These are phyloP conservation scores for Ochlodes sylvanus DNA, from an alignment of 2,888 invertebrate species.

Conservation along the genomic window DNA sequence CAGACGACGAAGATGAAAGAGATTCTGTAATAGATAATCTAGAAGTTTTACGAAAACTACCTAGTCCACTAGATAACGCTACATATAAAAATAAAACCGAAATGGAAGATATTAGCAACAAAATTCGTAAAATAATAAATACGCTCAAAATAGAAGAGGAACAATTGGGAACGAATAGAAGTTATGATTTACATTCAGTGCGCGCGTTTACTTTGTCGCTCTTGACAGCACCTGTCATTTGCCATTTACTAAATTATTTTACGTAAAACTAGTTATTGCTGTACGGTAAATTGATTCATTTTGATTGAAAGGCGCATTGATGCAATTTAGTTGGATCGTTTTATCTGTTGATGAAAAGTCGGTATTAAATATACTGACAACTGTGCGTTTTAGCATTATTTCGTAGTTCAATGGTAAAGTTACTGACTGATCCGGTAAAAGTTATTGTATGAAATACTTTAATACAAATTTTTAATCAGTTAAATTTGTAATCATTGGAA, in stretches of 20 bases:
- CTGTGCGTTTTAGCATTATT: not conserved
- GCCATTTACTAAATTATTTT: constrained; percentile 21
- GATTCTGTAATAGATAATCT: constrained; percentile 55
- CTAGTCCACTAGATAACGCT: constrained; percentile 46
- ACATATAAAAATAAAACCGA: constrained; percentile 62
- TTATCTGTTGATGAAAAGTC: not conserved
- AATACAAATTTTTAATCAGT: no score
- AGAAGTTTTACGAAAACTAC: constrained; percentile 45
- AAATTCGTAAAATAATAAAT: constrained; percentile 72
- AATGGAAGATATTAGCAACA: constrained; percentile 62
- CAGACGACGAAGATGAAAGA: constrained; percentile 86
- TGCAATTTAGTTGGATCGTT: constrained; percentile 26
- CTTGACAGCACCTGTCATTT: constrained; percentile 34
- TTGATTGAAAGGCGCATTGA: constrained; percentile 6
- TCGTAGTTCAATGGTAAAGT: not conserved
- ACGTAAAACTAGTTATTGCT: constrained; percentile 29
- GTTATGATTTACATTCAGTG: constrained; percentile 45
- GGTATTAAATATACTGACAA: not conserved
- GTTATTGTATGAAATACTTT: no score
- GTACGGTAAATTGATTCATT: not conserved
- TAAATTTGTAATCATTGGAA: no score
- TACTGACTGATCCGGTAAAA: no score
- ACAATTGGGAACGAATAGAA: constrained; percentile 40
- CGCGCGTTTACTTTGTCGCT: constrained; percentile 20
- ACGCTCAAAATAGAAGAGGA: constrained; percentile 60